phyloP scores from a whole-genome alignment of 2,888 invertebrate genomes.

The Tetramorium bicarinatum region DNA sequence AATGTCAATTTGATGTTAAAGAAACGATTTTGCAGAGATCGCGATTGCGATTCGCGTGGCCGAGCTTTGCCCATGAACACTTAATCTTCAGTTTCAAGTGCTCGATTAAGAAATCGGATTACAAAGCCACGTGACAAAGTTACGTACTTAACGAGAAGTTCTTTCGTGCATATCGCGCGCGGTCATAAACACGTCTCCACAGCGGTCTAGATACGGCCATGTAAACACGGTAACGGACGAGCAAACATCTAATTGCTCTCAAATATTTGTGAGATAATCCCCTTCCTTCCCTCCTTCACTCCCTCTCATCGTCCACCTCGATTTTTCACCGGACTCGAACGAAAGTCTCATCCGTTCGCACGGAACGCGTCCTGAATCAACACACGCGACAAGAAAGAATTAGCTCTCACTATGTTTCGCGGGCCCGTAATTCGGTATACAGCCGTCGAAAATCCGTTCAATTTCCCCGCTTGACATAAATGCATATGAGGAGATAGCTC shows the following conservation, averaged over 20 bases:
- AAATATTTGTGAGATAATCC: slow-evolving; percentile 85
- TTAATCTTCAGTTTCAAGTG: not conserved
- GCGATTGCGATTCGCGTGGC: not conserved
- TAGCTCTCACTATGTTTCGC: slow-evolving; percentile 10
- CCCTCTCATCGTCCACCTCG: slow-evolving; percentile 65
- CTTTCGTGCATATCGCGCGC: slow-evolving; percentile 68
- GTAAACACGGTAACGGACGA: slow-evolving; percentile 83
- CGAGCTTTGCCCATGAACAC: not conserved
- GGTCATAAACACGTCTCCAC: slow-evolving; percentile 76
- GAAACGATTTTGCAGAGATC: not conserved
- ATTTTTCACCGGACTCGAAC: slow-evolving; percentile 64
- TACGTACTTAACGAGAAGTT: slow-evolving; percentile 24
- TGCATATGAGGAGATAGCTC: not conserved
- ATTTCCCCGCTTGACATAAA: not conserved
- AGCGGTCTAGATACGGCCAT: slow-evolving; percentile 81
- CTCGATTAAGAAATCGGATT: slow-evolving; percentile 21
- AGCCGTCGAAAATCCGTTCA: not conserved
- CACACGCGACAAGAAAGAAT: slow-evolving; percentile 52
- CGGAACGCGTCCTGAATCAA: slow-evolving; percentile 64
- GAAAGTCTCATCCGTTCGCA: slow-evolving; percentile 46
- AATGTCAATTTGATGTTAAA: not conserved
- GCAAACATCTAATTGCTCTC: slow-evolving; percentile 85
- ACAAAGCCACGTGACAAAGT: not conserved
- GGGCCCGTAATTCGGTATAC: not conserved
- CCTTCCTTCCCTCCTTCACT: not conserved